Evolutionary conservation across 2,113 vertebrate species (phyloP).

Genomic region (Oreochromis aureus): DNA sequence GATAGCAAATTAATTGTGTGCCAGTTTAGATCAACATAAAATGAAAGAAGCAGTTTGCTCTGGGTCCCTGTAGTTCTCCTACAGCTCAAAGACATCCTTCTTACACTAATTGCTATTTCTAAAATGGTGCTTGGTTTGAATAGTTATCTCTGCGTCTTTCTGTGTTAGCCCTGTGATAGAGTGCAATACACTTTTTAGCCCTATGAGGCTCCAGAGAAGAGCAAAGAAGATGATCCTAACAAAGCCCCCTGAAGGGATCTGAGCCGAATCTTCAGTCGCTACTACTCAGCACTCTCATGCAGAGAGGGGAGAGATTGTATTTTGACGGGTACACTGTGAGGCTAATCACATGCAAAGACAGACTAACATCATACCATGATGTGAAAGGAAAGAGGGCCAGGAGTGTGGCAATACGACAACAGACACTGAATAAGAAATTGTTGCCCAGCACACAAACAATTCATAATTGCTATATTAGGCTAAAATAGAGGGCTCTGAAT

Average conservation of each 20-base stretch:
- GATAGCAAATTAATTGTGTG: neutral
- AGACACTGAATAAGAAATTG: too few relatives aligned
- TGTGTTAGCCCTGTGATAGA: neutral
- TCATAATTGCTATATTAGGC: too few relatives aligned
- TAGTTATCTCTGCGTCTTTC: neutral
- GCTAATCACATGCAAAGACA: neutral
- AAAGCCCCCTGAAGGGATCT: neutral
- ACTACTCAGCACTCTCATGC: neutral
- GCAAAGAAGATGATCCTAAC: neutral
- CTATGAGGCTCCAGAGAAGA: neutral
- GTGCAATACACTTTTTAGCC: neutral
- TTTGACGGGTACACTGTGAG: neutral
- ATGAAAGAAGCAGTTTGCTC: neutral
- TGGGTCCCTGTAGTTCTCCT: neutral
- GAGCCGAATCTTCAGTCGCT: neutral
- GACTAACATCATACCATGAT: neutral
- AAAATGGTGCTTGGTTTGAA: neutral
- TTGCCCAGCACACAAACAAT: too few relatives aligned
- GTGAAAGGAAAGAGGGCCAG: neutral
- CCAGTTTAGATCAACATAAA: neutral
- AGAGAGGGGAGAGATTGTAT: neutral
- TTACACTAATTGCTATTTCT: neutral
- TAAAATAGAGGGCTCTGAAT: too few relatives aligned
- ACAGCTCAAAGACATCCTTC: neutral
- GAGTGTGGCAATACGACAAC: neutral